Base-by-base conservation (phyloP, 2,113 vertebrate species). In the Pimephales promelas region DNA sequence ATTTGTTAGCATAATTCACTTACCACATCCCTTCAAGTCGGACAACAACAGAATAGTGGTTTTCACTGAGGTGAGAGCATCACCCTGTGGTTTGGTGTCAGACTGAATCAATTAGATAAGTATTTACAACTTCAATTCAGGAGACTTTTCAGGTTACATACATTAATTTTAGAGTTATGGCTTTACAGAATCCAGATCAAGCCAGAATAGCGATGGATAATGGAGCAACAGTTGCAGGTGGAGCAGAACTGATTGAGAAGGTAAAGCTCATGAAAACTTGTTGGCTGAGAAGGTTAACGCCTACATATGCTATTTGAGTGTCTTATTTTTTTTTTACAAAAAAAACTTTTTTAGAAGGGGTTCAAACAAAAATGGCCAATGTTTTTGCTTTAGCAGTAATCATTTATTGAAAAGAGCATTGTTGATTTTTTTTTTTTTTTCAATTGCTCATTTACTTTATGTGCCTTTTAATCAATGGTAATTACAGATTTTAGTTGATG, bases 401-500 rank as follows among this genome's bases (percentile, higher is more conserved):
- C 1, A 28, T 62, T 62, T 62, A 28, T 31, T n/a, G 4, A n/a
- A 59, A 59, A 59, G 57, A 26, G 57, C 2, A 59, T 59, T 71
- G 36, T 0, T 70, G 10, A 40, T 36, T 3, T 61, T 59, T 20
- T 5, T 36, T 3, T 61, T 59, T 20, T 5, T 28, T 64, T 1
- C 62, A 36, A 24, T 24, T 45, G 11, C 1, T 0, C 22, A 45
- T 43, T 71, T 36, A 36, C 64, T 22, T 36, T 14, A 2, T 20
- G 16, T 24, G 28, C 13, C 0, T 83, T 24, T 84, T 24, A 16
- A n/a, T 82, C 13, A 18, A 79, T 57, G 24, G 24, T 45, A 3
- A 26, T 79, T 88, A 31, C 88, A 99, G 97, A 95, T 99, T 91
- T 85, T 98, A 83, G 94, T 96, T 80, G 96, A 96, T 49, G 93